Percentiles rank a stretch among this genome's conserved stretches.
Evolutionary conservation across 1,140 invertebrate species (phyloP).

Genomic region (Philopotamus ludificatus): DNA sequence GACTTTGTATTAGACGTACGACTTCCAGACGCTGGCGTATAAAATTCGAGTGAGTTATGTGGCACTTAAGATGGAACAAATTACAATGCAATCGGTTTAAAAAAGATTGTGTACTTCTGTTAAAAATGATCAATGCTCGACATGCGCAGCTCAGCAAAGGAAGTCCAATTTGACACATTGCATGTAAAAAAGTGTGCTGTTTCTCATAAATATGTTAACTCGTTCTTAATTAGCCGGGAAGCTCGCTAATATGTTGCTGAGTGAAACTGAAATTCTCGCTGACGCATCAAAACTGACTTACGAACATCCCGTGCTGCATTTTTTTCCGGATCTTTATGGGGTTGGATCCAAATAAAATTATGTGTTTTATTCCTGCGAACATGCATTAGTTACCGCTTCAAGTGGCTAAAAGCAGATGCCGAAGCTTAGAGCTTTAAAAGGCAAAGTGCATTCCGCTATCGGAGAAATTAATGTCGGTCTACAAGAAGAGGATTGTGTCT

Average conservation of each 20-base stretch:
- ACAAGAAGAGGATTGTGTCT: not conserved
- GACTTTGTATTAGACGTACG: too few species aligned
- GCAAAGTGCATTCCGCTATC: conserved; percentile 9
- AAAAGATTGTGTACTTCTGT: too few species aligned
- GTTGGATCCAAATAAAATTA: not conserved
- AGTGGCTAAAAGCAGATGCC: conserved; percentile 18
- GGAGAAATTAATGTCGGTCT: not conserved
- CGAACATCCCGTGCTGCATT: not conserved
- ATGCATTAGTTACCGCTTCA: not conserved
- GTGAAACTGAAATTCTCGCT: not conserved
- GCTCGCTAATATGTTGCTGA: not conserved
- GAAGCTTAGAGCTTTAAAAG: conserved; percentile 12
- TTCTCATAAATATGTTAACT: too few species aligned
- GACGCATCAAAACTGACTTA: not conserved
- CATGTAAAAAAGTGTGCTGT: too few species aligned
- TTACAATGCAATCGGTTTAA: too few species aligned
- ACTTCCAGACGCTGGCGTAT: too few species aligned
- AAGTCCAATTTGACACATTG: too few species aligned
- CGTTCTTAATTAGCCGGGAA: too few species aligned
- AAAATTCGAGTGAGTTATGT: too few species aligned
- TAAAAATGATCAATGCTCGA: too few species aligned
- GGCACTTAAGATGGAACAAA: too few species aligned
- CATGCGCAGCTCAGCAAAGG: too few species aligned
- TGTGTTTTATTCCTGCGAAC: not conserved
- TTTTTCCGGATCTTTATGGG: not conserved